A percentile compares a stretch with the other conserved stretches of the same genome.
Evolutionary conservation across 2,888 invertebrate genomes (phyloP).

Genomic region (Agrotis ipsilon): DNA sequence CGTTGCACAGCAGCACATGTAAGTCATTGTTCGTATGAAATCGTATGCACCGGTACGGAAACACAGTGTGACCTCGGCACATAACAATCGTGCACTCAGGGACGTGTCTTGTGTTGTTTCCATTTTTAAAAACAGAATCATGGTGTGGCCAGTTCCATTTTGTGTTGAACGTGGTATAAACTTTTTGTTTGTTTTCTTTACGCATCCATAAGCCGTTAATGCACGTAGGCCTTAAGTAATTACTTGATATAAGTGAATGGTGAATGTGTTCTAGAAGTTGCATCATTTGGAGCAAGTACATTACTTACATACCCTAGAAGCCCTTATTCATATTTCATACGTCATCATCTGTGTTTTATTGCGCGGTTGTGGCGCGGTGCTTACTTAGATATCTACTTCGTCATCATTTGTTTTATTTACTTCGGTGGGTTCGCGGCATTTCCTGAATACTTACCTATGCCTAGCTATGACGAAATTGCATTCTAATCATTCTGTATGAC

Average conservation of each 20-base stretch:
- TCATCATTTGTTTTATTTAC: conserved; percentile 49
- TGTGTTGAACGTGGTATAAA: neutral
- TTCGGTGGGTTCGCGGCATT: conserved; percentile 8
- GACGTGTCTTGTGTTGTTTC: conserved; percentile 49
- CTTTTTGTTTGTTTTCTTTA: conserved; percentile 8
- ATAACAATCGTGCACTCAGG: conserved; percentile 46
- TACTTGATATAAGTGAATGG: conserved; percentile 30
- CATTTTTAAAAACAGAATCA: conserved; percentile 29
- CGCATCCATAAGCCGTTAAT: neutral
- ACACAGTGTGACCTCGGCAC: conserved; percentile 56
- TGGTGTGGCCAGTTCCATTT: conserved; percentile 21
- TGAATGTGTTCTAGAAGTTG: conserved; percentile 51
- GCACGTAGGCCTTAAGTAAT: conserved; percentile 4
- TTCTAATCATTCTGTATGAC: conserved; percentile 10
- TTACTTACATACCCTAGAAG: conserved; percentile 19
- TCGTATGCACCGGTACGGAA: conserved; percentile 63
- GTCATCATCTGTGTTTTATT: conserved; percentile 29
- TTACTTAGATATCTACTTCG: conserved; percentile 13
- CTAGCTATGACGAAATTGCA: conserved; percentile 18
- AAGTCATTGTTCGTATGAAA: conserved; percentile 69
- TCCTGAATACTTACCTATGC: conserved; percentile 22
- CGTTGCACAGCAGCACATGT: conserved; percentile 70
- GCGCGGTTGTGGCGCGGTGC: conserved; percentile 35
- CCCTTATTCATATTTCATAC: conserved; percentile 47
- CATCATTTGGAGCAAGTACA: conserved; percentile 2